Percentiles rank a stretch among this genome's conserved stretches.
Evolutionary conservation across 2,888 invertebrate species (phyloP).

Genomic region (Drosophila borborema): DNA sequence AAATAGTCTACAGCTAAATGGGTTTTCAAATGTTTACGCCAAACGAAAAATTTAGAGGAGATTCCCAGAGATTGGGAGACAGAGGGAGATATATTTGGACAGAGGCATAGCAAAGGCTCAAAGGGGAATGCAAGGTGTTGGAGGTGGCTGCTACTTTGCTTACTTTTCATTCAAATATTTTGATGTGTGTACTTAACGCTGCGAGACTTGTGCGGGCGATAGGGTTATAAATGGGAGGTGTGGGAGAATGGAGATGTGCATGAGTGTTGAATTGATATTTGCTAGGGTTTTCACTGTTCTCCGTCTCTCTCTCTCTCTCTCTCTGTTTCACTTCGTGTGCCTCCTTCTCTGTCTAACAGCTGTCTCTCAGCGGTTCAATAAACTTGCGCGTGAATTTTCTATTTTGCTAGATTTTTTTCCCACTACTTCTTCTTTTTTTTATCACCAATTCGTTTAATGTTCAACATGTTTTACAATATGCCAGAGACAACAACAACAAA

Average conservation of each 20-base stretch:
- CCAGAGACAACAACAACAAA: slow-evolving; percentile 41
- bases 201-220: slow-evolving; percentile 18
- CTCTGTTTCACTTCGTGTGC: neutral
- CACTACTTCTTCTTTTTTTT: slow-evolving; percentile 17
- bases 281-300: slow-evolving; percentile 20
- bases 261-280: slow-evolving; percentile 34
- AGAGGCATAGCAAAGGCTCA: slow-evolving; percentile 7
- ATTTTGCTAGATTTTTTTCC: slow-evolving; percentile 62
- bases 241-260: neutral
- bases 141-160: slow-evolving; percentile 68
- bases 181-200: slow-evolving; percentile 63
- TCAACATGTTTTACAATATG: slow-evolving; percentile 65
- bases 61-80: slow-evolving; percentile 3
- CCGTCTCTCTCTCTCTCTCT: neutral
- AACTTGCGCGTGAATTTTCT: slow-evolving; percentile 74
- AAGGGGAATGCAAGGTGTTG: neutral
- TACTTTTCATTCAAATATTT: slow-evolving; percentile 79
- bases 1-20: slow-evolving; percentile 33
- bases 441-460: slow-evolving; percentile 58
- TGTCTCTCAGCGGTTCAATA: slow-evolving; percentile 68
- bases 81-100: slow-evolving; percentile 11
- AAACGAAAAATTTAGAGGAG: slow-evolving; percentile 7
- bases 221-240: neutral
- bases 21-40: slow-evolving; percentile 30
- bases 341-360: neutral